Evolutionary conservation across 2,797 vertebrate genomes (phyloP).

Genomic region (Poecile montanus): DNA sequence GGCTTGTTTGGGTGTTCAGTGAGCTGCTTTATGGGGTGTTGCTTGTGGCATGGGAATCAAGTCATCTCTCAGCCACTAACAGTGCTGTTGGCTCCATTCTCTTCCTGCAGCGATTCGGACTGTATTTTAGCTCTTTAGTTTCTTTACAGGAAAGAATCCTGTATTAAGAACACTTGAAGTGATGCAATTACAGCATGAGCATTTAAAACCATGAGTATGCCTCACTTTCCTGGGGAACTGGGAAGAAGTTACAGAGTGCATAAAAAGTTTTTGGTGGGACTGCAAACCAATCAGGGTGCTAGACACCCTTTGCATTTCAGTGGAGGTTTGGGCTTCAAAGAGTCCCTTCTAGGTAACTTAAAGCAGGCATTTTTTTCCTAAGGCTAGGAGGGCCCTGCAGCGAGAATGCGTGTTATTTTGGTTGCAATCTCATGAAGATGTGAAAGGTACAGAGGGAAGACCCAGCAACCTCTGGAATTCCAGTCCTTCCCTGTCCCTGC

Average conservation of each 20-base stretch:
- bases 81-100: neutral
- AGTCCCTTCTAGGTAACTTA: neutral
- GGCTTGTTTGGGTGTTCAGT: conserved; percentile 1
- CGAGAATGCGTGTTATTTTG: neutral
- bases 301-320: neutral
- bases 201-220: neutral
- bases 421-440: neutral
- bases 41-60: neutral
- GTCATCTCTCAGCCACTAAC: neutral
- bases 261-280: neutral
- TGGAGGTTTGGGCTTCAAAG: neutral
- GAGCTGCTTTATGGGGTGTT: conserved; percentile 18
- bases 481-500: neutral
- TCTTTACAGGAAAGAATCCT: conserved; percentile 18
- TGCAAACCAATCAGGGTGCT: neutral
- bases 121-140: neutral
- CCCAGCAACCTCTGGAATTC: neutral
- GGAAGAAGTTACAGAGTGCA: neutral
- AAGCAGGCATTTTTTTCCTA: neutral
- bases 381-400: neutral
- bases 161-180: neutral
- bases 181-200: neutral
- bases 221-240: neutral
- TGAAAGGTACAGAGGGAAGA: neutral
- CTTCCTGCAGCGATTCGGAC: neutral